phyloP scores from a whole-genome alignment of 2,888 invertebrate species.

The Itoplectis maculator region DNA sequence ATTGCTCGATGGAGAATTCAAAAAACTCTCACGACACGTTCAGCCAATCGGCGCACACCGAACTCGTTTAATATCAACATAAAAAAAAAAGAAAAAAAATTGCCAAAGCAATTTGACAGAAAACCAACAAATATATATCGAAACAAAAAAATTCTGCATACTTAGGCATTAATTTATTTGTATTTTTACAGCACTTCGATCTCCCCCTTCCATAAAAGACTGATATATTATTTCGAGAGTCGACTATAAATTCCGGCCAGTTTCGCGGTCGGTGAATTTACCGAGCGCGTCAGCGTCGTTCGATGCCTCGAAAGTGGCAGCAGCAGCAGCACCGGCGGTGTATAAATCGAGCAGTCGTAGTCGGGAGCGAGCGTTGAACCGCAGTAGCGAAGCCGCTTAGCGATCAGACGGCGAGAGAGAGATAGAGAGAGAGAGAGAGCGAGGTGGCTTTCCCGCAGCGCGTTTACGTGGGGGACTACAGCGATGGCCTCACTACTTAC shows the following conservation, averaged over 20 bases:
- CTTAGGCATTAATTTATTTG: no score
- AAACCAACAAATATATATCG: no score
- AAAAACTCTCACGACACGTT: background rate
- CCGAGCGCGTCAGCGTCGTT: background rate
- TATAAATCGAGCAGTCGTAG: conserved; percentile 18
- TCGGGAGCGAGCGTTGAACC: conserved; percentile 49
- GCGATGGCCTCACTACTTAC: conserved; percentile 5
- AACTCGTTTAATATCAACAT: no score
- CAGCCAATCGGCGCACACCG: no score
- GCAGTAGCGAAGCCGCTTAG: conserved; percentile 43
- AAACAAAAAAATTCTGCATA: no score
- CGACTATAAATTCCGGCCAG: background rate
- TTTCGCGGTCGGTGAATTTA: background rate
- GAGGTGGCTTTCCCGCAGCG: conserved; percentile 19
- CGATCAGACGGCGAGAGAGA: conserved; percentile 50
- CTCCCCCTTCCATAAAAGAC: background rate
- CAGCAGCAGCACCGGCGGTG: no score
- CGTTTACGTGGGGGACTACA: conserved; percentile 9
- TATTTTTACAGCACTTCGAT: no score
- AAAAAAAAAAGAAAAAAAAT: background rate
- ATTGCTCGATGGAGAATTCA: conserved; percentile 6
- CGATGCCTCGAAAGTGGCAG: background rate
- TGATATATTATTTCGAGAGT: background rate
- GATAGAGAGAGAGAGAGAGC: no score
- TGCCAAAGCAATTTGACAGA: no score